Percentiles rank a stretch among this genome's conserved stretches.
phyloP scores from a whole-genome alignment of 2,797 vertebrate genomes.

The Siniperca obscura region DNA sequence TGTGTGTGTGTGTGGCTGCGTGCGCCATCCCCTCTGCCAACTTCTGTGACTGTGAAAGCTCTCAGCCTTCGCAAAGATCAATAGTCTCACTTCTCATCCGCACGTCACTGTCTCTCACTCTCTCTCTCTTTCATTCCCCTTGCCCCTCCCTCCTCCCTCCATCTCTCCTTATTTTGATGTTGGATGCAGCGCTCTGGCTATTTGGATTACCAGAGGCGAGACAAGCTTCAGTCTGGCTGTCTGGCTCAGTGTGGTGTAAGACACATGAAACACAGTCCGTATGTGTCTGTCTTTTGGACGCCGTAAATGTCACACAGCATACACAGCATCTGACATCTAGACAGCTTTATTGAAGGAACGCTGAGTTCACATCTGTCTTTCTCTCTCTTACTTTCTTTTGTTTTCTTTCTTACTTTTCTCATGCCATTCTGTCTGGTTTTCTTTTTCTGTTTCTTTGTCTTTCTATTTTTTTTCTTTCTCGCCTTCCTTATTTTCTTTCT shows the following conservation, averaged over 20 bases:
- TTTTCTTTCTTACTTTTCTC: not conserved
- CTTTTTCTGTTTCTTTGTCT: not conserved
- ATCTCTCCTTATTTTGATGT: conserved; percentile 64
- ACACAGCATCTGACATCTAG: conserved; percentile 50
- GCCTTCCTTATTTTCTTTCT: not conserved
- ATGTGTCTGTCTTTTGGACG: conserved; percentile 30
- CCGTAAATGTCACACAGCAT: conserved; percentile 48
- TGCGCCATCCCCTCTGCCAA: conserved; percentile 26
- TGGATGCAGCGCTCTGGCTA: conserved; percentile 46
- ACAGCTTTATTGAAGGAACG: conserved; percentile 65
- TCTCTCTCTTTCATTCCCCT: not conserved
- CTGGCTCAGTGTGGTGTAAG: conserved; percentile 44
- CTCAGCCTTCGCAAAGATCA: conserved; percentile 70
- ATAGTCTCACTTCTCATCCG: conserved; percentile 64
- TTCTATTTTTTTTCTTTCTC: not conserved
- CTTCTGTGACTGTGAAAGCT: conserved; percentile 51
- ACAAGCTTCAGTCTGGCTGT: conserved; percentile 54
- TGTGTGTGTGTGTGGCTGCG: not conserved
- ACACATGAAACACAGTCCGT: conserved; percentile 56
- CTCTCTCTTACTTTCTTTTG: not conserved
- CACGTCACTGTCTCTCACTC: conserved; percentile 46
- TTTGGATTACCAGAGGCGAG: conserved; percentile 73
- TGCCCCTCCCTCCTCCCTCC: not conserved
- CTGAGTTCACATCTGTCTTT: conserved; percentile 17
- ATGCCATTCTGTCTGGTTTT: not conserved